Evolutionary conservation across 2,888 invertebrate species (phyloP).

Genomic region (Ornithoptera alexandrae): DNA sequence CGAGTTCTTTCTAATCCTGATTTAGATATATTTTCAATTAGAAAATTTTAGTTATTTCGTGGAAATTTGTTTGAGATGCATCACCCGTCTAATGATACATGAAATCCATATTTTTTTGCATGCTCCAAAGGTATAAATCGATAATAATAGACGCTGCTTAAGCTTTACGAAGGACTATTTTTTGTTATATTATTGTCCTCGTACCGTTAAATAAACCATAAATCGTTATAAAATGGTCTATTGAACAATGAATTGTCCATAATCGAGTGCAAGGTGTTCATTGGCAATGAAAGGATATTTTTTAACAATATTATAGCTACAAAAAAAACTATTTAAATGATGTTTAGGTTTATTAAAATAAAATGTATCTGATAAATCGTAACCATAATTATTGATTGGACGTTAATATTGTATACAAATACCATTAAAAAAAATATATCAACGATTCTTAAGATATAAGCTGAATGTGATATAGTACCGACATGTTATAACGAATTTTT

Average conservation of each 20-base stretch:
- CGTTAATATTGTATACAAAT: not conserved
- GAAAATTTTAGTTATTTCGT: slow-evolving; percentile 41
- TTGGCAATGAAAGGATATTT: slow-evolving; percentile 47
- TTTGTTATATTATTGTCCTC: slow-evolving; percentile 49
- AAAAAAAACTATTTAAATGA: slow-evolving; percentile 62
- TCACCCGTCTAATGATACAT: slow-evolving; percentile 68
- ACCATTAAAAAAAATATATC: not conserved
- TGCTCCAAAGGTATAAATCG: slow-evolving; percentile 43
- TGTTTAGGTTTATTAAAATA: slow-evolving; percentile 56
- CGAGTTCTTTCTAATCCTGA: not conserved
- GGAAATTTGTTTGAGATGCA: slow-evolving; percentile 56
- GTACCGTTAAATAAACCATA: slow-evolving; percentile 79
- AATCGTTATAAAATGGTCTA: slow-evolving; percentile 74
- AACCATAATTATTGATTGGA: no score
- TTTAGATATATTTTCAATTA: not conserved
- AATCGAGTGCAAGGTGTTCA: slow-evolving; percentile 50
- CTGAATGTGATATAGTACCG: no score
- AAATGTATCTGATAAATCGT: slow-evolving; percentile 45
- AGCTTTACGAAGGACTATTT: slow-evolving; percentile 39
- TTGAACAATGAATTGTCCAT: slow-evolving; percentile 59
- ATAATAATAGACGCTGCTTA: slow-evolving; percentile 44
- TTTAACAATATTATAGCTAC: slow-evolving; percentile 55
- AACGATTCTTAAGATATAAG: not conserved
- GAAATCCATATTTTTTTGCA: slow-evolving; percentile 50
- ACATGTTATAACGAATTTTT: not conserved